Conservation (phyloP, 2,113 vertebrate genomes). For the Cervus canadensis region DNA sequence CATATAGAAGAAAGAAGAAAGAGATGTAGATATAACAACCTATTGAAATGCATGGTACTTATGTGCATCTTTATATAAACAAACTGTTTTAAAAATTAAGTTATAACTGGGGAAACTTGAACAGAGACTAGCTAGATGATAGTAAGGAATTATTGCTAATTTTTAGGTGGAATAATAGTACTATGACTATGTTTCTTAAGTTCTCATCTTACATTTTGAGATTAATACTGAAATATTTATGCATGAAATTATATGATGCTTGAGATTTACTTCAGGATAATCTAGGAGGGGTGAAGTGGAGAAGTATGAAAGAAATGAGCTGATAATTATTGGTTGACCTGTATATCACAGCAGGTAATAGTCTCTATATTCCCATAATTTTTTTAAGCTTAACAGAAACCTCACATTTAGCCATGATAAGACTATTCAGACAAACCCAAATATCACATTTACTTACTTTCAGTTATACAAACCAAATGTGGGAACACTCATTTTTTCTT, state of each 20-base stretch:
- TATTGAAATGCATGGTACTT: not conserved
- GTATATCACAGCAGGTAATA: not conserved
- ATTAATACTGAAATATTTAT: not conserved
- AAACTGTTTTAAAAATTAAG: not conserved
- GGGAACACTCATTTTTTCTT: slow-evolving; percentile 27
- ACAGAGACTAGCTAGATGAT: not conserved
- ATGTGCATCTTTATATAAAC: not conserved
- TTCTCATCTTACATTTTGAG: not conserved
- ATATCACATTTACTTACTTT: not conserved
- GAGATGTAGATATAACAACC: not conserved
- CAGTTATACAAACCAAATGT: not conserved
- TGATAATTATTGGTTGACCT: not conserved
- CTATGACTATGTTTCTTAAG: not conserved
- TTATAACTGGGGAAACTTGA: not conserved
- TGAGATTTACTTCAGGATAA: not conserved
- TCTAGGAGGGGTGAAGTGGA: not conserved
- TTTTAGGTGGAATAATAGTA: not conserved
- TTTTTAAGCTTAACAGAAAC: not conserved
- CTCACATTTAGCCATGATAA: not conserved
- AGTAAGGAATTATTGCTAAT: not conserved
- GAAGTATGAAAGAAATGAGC: not conserved
- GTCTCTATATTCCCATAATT: not conserved
- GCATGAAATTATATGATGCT: not conserved
- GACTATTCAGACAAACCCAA: not conserved
- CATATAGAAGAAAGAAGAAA: not conserved